Conservation (phyloP, 1,140 invertebrate species). For the Pinna nobilis region DNA sequence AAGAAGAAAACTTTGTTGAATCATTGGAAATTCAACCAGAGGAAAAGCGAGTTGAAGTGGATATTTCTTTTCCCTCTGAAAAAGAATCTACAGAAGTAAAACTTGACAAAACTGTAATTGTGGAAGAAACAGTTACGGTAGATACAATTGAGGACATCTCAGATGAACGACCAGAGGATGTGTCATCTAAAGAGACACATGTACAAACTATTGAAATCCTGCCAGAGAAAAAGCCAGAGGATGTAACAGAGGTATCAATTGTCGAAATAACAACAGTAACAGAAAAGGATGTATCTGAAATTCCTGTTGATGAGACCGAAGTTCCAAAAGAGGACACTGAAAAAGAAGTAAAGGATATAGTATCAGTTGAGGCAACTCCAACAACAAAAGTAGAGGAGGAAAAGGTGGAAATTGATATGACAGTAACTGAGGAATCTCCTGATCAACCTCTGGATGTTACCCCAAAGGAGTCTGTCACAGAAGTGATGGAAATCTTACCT, state of each 20-base stretch:
- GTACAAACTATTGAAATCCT: slow-evolving; percentile 22
- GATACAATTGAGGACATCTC: slow-evolving; percentile 1
- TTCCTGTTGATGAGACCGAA: neutral
- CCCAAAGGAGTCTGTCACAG: neutral
- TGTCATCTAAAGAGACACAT: slow-evolving; percentile 5
- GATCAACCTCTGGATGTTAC: slow-evolving; percentile 10
- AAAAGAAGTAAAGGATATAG: slow-evolving; percentile 30
- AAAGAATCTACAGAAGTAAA: slow-evolving; percentile 1
- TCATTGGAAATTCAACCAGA: slow-evolving; percentile 5
- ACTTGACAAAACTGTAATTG: neutral
- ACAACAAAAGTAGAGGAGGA: slow-evolving; percentile 2
- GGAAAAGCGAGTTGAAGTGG: neutral
- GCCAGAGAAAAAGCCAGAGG: neutral
- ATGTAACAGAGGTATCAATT: neutral
- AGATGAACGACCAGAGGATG: neutral
- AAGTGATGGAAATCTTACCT: slow-evolving; percentile 21
- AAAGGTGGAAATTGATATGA: slow-evolving; percentile 24
- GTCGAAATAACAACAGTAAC: neutral
- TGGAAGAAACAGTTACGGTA: neutral
- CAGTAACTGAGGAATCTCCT: neutral
- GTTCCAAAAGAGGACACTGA: slow-evolving; percentile 28
- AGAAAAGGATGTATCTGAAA: slow-evolving; percentile 1
- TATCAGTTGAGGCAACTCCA: neutral
- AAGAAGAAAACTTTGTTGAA: neutral
- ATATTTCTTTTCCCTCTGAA: neutral